A percentile compares a stretch with the other conserved stretches of the same genome.
Conservation (phyloP, 2,797 vertebrate species). For the Ciconia nigra region DNA sequence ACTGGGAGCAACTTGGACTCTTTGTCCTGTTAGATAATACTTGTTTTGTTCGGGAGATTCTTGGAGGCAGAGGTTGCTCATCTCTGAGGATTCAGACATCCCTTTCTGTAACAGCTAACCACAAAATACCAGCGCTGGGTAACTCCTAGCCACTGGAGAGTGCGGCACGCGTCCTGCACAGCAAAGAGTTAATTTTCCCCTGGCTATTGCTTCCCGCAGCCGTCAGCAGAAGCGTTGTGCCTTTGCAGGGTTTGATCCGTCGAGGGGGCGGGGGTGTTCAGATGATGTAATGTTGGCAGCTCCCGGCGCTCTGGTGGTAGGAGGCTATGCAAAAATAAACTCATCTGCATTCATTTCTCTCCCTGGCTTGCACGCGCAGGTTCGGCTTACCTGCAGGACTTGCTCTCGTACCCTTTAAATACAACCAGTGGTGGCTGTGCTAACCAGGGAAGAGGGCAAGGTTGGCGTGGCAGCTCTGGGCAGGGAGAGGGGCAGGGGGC, state of each 20-base stretch:
- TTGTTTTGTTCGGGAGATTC: not conserved
- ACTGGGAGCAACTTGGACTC: not conserved
- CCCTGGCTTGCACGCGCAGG: not conserved
- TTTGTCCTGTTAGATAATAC: not conserved
- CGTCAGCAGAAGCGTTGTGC: slow-evolving; percentile 1
- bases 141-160: not conserved
- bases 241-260: not conserved
- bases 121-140: not conserved
- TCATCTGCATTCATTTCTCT: slow-evolving; percentile 14
- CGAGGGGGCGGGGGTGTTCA: not conserved
- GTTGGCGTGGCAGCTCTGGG: not conserved
- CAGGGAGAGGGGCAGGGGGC: not conserved
- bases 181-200: not conserved
- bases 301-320: not conserved
- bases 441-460: not conserved
- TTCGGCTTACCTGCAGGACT: not conserved
- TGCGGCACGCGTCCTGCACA: not conserved
- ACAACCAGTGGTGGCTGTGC: not conserved
- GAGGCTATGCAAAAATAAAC: slow-evolving; percentile 34
- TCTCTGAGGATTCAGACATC: not conserved
- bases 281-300: slow-evolving; percentile 28
- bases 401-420: not conserved
- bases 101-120: not conserved
- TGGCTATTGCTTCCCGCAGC: not conserved
- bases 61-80: not conserved